Conservation (phyloP, 2,888 invertebrate genomes). For the Corythucha ciliata region DNA sequence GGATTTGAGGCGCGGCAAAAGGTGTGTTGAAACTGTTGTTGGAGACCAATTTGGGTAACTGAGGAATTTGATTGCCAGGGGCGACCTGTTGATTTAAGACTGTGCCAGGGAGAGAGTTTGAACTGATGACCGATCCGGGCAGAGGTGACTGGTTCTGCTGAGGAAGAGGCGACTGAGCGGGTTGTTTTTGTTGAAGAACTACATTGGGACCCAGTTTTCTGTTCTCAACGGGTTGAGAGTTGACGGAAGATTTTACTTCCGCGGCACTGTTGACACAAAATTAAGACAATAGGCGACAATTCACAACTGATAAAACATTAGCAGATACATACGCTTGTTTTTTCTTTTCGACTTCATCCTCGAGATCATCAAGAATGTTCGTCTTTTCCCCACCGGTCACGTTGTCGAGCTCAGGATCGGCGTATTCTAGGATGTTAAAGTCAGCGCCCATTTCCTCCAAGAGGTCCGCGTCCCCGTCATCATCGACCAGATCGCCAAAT, state of each 20-base stretch:
- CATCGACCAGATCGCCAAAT: slow-evolving; percentile 70
- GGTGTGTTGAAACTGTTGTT: slow-evolving; percentile 16
- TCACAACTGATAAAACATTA: background rate
- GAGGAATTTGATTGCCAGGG: slow-evolving; percentile 21
- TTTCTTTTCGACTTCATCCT: slow-evolving; percentile 55
- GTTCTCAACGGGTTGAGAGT: no score
- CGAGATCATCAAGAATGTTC: slow-evolving; percentile 71
- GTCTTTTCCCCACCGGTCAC: slow-evolving; percentile 68
- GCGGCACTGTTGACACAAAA: no score
- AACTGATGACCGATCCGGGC: no score
- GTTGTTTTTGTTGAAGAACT: no score
- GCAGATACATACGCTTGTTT: slow-evolving; percentile 33
- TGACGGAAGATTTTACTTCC: no score
- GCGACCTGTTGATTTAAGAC: no score
- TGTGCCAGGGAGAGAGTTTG: no score
- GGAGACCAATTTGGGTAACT: slow-evolving; percentile 3
- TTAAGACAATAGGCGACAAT: background rate
- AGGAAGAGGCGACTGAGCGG: no score
- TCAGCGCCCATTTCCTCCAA: slow-evolving; percentile 83
- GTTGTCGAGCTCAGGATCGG: slow-evolving; percentile 83
- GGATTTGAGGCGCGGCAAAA: slow-evolving; percentile 26
- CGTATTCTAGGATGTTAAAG: slow-evolving; percentile 91
- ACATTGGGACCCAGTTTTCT: no score
- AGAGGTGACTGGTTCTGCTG: no score
- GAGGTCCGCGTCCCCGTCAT: slow-evolving; percentile 70